A percentile compares a stretch with the other conserved stretches of the same genome.
These are phyloP conservation scores for Gambusia yucatana DNA, from an alignment of 2,797 vertebrate genomes.

Conservation along the genomic window DNA sequence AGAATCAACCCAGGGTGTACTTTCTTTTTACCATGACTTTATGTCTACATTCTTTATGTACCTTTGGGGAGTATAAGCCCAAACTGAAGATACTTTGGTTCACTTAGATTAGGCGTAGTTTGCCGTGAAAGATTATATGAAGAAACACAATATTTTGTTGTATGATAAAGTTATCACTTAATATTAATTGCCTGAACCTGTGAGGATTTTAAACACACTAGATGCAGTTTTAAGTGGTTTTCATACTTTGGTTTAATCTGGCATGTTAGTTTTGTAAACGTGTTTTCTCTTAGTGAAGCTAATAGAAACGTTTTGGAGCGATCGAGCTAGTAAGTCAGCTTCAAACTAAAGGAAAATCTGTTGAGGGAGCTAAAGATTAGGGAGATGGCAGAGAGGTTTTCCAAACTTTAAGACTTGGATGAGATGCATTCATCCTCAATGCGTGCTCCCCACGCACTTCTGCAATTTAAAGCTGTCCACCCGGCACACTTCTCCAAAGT, in stretches of 20 bases:
- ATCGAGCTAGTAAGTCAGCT: not conserved
- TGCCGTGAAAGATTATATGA: not conserved
- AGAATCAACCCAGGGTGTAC: not conserved
- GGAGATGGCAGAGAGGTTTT: not conserved
- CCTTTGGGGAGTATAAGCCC: not conserved
- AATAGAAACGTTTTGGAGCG: not conserved
- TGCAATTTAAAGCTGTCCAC: not conserved
- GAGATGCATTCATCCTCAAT: not conserved
- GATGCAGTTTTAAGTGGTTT: not conserved
- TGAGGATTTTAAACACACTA: not conserved
- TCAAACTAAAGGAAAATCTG: not conserved
- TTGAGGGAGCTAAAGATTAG: not conserved
- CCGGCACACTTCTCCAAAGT: not conserved
- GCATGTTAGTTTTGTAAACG: too few species aligned
- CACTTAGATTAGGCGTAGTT: not conserved
- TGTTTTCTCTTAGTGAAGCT: not conserved
- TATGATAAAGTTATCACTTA: not conserved
- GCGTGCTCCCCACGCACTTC: not conserved
- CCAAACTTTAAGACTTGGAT: not conserved
- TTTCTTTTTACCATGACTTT: not conserved
- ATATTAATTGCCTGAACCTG: not conserved
- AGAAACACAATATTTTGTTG: not conserved
- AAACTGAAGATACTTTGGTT: not conserved
- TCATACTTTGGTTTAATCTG: not conserved
- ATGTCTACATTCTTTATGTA: not conserved